phyloP scores from a whole-genome alignment of 2,888 invertebrate genomes.

The Aporophyla lueneburgensis region DNA sequence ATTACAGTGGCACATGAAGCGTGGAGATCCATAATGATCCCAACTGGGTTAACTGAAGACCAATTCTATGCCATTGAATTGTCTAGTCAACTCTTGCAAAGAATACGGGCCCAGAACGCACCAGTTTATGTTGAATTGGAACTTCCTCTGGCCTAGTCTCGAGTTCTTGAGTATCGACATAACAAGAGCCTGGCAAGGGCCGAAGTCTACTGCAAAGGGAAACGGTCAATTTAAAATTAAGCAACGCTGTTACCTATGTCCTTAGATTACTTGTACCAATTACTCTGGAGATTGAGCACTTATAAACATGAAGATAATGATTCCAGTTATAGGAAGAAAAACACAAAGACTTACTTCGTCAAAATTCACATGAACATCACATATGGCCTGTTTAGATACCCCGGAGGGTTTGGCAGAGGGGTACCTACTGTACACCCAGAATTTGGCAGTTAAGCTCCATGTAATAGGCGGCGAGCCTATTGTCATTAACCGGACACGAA shows the following conservation, averaged over 20 bases:
- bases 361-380: neutral
- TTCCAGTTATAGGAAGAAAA: neutral
- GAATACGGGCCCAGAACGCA: slow-evolving; percentile 71
- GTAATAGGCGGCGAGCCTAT: no score
- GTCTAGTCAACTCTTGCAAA: slow-evolving; percentile 57
- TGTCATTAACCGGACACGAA: no score
- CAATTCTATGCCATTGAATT: slow-evolving; percentile 60
- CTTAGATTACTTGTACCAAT: slow-evolving; percentile 36
- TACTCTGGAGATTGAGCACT: slow-evolving; percentile 11
- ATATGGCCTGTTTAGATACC: no score
- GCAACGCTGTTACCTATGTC: slow-evolving; percentile 38
- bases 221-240: slow-evolving; percentile 62
- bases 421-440: no score
- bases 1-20: slow-evolving; percentile 27
- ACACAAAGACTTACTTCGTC: neutral
- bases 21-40: slow-evolving; percentile 23
- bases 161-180: slow-evolving; percentile 50
- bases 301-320: slow-evolving; percentile 6
- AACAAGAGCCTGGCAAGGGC: slow-evolving; percentile 54
- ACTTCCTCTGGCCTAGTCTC: slow-evolving; percentile 75
- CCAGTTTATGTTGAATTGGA: slow-evolving; percentile 81
- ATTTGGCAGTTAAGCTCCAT: no score
- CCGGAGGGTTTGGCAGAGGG: neutral
- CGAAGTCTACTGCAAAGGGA: slow-evolving; percentile 50
- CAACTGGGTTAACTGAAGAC: slow-evolving; percentile 32